Evolutionary conservation across 1,140 invertebrate genomes (phyloP).

Genomic region (Drosophila yakuba): DNA sequence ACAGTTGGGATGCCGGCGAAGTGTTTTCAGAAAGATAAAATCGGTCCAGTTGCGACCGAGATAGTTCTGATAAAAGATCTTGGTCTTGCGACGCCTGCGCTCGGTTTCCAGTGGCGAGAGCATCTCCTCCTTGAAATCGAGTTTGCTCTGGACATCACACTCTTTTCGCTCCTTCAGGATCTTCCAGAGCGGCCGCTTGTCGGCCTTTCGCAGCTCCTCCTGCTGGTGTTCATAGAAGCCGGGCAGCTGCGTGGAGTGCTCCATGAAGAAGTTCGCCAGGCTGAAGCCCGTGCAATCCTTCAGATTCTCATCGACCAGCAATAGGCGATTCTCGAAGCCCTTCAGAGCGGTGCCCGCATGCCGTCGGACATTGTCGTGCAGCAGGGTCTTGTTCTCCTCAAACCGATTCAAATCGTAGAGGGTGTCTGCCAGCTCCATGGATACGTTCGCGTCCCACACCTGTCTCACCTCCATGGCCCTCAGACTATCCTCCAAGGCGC

Average conservation of each 20-base stretch:
- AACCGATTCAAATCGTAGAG: constrained; percentile 71
- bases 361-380: constrained; percentile 47
- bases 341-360: constrained; percentile 43
- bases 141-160: constrained; percentile 70
- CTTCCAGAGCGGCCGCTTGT: constrained; percentile 54
- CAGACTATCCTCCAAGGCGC: constrained; percentile 25
- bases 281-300: constrained; percentile 53
- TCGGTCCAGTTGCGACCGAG: constrained; percentile 66
- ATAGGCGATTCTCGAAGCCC: constrained; percentile 51
- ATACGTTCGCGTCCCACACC: neutral
- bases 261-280: constrained; percentile 55
- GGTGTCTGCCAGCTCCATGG: constrained; percentile 60
- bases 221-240: constrained; percentile 37
- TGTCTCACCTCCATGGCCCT: neutral
- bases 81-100: constrained; percentile 56
- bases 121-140: constrained; percentile 36
- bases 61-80: constrained; percentile 73
- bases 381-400: constrained; percentile 61
- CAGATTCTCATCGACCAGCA: constrained; percentile 67
- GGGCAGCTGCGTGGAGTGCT: constrained; percentile 34
- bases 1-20: constrained; percentile 51
- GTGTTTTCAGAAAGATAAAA: constrained; percentile 60
- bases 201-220: constrained; percentile 4
- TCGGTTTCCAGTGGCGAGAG: constrained; percentile 64
- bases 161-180: constrained; percentile 33